Evolutionary conservation across 2,888 invertebrate genomes (phyloP).

Genomic region (Aplocera efformata): DNA sequence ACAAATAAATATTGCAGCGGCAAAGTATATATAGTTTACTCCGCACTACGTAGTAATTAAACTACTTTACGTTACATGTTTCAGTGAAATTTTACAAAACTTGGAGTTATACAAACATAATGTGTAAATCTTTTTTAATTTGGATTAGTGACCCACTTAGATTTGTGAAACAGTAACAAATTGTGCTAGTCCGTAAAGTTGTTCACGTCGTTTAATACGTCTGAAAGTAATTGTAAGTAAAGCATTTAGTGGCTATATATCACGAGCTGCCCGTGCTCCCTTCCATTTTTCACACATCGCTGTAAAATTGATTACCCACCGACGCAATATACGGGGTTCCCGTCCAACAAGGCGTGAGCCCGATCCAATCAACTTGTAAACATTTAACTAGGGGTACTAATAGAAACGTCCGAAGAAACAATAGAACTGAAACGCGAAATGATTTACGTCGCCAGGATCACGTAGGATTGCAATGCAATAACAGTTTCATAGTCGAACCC

Average conservation of each 20-base stretch:
- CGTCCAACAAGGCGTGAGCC: conserved; percentile 15
- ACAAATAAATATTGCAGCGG: no score
- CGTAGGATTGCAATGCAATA: conserved; percentile 47
- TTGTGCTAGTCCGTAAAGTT: conserved; percentile 3
- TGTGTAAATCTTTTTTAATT: no score
- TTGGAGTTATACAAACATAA: no score
- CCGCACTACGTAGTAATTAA: no score
- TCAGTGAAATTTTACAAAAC: no score
- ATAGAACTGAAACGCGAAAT: conserved; percentile 34
- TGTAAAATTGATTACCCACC: conserved; percentile 52
- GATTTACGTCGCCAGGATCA: conserved; percentile 38
- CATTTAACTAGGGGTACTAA: conserved; percentile 25
- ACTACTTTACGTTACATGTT: no score
- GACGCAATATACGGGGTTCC: conserved; percentile 30
- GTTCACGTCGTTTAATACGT: conserved; percentile 44
- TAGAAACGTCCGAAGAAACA: conserved; percentile 31
- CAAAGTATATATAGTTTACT: no score
- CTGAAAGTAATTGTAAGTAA: conserved; percentile 54
- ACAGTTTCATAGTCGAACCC: conserved; percentile 64
- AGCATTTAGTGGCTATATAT: conserved; percentile 53
- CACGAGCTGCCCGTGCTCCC: conserved; percentile 40
- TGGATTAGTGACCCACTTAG: no score
- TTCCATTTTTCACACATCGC: conserved; percentile 59
- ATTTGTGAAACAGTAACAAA: neutral
- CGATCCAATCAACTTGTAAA: conserved; percentile 23